phyloP scores from a whole-genome alignment of 2,797 vertebrate genomes.

The Xiphophorus birchmanni region DNA sequence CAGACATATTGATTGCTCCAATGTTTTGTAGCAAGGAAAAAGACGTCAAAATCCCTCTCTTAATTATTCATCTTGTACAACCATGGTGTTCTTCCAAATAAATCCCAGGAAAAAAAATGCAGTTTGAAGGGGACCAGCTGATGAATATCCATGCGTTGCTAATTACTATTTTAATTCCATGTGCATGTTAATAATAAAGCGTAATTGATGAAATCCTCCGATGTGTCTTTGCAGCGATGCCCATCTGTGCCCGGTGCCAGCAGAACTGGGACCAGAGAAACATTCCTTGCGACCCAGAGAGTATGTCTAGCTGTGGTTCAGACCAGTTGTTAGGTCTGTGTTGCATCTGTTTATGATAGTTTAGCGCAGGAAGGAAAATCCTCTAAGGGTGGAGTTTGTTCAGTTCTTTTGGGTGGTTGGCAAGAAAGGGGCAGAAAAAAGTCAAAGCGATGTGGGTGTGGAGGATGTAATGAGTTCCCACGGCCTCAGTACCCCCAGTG shows the following conservation, averaged over 20 bases:
- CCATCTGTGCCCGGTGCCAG: slow-evolving; percentile 89
- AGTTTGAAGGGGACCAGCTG: slow-evolving; percentile 59
- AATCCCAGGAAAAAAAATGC: slow-evolving; percentile 69
- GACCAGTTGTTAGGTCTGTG: slow-evolving; percentile 73
- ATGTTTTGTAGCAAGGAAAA: slow-evolving; percentile 80
- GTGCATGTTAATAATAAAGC: slow-evolving; percentile 71
- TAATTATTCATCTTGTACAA: slow-evolving; percentile 90
- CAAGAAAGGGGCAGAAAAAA: slow-evolving; percentile 77
- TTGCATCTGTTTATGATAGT: slow-evolving; percentile 78
- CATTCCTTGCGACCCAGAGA: slow-evolving; percentile 81
- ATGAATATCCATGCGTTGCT: slow-evolving; percentile 74
- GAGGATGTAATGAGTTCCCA: slow-evolving; percentile 81
- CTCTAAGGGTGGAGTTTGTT: slow-evolving; percentile 83
- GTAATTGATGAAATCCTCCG: slow-evolving; percentile 84
- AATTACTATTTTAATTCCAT: slow-evolving; percentile 80
- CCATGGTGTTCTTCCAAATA: slow-evolving; percentile 80
- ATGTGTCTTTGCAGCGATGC: slow-evolving; percentile 79
- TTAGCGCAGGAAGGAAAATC: slow-evolving; percentile 74
- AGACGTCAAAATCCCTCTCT: slow-evolving; percentile 86
- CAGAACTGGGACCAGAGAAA: slow-evolving; percentile 85
- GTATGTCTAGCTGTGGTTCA: slow-evolving; percentile 75
- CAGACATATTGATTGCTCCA: slow-evolving; percentile 81
- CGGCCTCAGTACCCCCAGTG: slow-evolving; percentile 80
- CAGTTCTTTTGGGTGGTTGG: slow-evolving; percentile 83
- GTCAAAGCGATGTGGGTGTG: slow-evolving; percentile 68